A percentile compares a stretch with the other conserved stretches of the same genome.
phyloP scores from a whole-genome alignment of 2,797 vertebrate genomes.

The Melanogrammus aeglefinus region DNA sequence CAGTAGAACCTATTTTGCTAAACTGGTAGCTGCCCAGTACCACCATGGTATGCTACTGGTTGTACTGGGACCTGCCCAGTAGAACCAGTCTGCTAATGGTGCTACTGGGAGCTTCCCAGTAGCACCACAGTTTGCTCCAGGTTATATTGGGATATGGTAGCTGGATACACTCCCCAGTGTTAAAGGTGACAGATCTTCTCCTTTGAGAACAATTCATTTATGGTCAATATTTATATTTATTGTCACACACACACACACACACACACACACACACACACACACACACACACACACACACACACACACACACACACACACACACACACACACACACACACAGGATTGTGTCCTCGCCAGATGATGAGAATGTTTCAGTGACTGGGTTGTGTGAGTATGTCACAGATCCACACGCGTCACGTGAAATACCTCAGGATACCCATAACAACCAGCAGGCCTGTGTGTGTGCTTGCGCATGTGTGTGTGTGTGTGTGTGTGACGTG shows the following conservation, averaged over 20 bases:
- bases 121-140: no score
- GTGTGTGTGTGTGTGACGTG: constrained; percentile 1
- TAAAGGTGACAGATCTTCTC: not conserved
- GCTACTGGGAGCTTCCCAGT: no score
- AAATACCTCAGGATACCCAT: not conserved
- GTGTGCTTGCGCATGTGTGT: not conserved
- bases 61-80: no score
- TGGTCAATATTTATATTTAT: not conserved
- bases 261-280: constrained; percentile 12
- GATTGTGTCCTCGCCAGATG: not conserved
- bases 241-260: constrained; percentile 14
- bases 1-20: no score
- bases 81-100: no score
- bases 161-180: not conserved
- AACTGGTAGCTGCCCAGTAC: not conserved
- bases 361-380: not conserved
- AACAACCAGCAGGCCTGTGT: not conserved
- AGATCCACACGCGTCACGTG: constrained; percentile 6
- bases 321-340: constrained; percentile 11
- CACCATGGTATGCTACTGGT: no score
- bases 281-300: constrained; percentile 10
- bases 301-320: constrained; percentile 20
- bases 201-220: not conserved
- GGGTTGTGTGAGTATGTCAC: not conserved
- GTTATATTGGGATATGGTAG: no score